Conservation (phyloP, 2,797 vertebrate genomes). For the Rhinophrynus dorsalis region DNA sequence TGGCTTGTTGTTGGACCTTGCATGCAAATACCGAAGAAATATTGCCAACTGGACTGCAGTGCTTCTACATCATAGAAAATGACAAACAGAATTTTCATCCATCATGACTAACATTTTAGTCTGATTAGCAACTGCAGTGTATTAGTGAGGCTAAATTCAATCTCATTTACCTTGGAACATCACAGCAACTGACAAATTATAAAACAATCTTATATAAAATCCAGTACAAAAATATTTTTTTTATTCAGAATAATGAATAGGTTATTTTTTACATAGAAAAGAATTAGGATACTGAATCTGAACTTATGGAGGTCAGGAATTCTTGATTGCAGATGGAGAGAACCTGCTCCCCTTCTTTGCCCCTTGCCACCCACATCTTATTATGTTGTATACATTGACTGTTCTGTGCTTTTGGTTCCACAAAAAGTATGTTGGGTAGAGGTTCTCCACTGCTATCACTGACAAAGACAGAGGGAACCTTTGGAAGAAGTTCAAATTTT, state of each 20-base stretch:
- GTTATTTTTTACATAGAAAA: slow-evolving; percentile 17
- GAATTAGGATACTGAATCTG: neutral
- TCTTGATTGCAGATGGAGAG: slow-evolving; percentile 56
- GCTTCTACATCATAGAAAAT: no score
- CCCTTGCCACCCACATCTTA: slow-evolving; percentile 64
- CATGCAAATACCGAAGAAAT: no score
- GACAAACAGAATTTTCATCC: no score
- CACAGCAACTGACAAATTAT: no score
- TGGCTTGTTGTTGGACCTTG: no score
- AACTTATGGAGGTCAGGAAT: neutral
- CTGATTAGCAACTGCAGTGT: no score
- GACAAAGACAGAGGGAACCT: slow-evolving; percentile 74
- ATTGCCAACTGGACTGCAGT: no score
- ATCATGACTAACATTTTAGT: no score
- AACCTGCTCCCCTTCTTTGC: slow-evolving; percentile 46
- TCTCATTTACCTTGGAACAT: no score
- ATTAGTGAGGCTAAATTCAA: no score
- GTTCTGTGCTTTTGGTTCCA: slow-evolving; percentile 27
- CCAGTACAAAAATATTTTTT: neutral
- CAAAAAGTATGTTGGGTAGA: slow-evolving; percentile 23
- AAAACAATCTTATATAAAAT: neutral
- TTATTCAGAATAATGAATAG: slow-evolving; percentile 24
- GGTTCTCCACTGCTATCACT: slow-evolving; percentile 75
- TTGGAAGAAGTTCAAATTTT: slow-evolving; percentile 70
- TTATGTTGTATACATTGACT: slow-evolving; percentile 53